Conservation (phyloP, 2,888 invertebrate genomes). For the Zygaena filipendulae region DNA sequence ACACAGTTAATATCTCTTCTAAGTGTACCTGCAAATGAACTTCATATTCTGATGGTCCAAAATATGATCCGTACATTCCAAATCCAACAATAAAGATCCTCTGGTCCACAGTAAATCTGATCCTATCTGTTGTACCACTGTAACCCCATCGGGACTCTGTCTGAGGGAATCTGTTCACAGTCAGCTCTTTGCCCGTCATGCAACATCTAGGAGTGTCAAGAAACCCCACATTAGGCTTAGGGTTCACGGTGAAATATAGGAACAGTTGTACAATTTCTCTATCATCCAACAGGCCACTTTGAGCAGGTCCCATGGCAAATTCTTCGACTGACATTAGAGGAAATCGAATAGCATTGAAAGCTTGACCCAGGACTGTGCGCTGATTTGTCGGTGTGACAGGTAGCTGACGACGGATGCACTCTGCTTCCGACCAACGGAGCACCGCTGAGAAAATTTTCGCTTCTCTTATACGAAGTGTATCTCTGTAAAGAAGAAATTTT, state of each 20-base stretch:
- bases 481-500: slow-evolving; percentile 57
- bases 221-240: slow-evolving; percentile 79
- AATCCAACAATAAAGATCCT: slow-evolving; percentile 86
- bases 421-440: slow-evolving; percentile 78
- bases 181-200: slow-evolving; percentile 82
- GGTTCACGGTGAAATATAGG: slow-evolving; percentile 77
- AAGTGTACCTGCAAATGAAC: slow-evolving; percentile 76
- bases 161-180: slow-evolving; percentile 77
- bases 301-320: slow-evolving; percentile 81
- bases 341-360: slow-evolving; percentile 79
- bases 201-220: slow-evolving; percentile 78
- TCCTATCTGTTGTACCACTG: slow-evolving; percentile 83
- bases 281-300: slow-evolving; percentile 79
- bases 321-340: slow-evolving; percentile 89
- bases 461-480: slow-evolving; percentile 82
- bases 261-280: slow-evolving; percentile 80
- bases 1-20: no score
- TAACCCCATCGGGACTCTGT: slow-evolving; percentile 87
- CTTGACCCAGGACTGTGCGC: slow-evolving; percentile 73
- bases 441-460: slow-evolving; percentile 81
- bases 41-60: slow-evolving; percentile 81
- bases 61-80: slow-evolving; percentile 85
- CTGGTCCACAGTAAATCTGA: slow-evolving; percentile 83
- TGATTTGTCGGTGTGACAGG: slow-evolving; percentile 76
- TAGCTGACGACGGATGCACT: slow-evolving; percentile 75